Evolutionary conservation across 2,113 vertebrate genomes (phyloP).

Genomic region (Typhlomys cinereus): DNA sequence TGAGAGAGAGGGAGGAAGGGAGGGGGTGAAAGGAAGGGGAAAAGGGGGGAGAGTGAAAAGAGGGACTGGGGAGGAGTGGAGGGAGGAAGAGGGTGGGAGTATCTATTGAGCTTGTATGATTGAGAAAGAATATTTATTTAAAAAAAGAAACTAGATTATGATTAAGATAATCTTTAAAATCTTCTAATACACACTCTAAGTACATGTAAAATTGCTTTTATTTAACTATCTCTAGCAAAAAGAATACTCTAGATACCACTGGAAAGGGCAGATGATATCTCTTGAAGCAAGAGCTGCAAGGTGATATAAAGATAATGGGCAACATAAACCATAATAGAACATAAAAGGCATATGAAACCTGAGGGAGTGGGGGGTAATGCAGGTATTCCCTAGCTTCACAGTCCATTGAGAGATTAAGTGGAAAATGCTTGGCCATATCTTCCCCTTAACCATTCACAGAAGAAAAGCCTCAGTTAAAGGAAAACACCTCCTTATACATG

Average conservation of each 20-base stretch:
- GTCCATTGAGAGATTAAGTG: neutral
- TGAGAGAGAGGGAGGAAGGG: no score
- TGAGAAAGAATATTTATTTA: no score
- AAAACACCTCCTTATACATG: neutral
- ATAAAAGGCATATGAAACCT: neutral
- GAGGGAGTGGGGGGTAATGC: neutral
- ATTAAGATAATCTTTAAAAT: neutral
- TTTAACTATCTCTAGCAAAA: conserved; percentile 15
- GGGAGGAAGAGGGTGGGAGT: no score
- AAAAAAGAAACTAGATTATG: neutral
- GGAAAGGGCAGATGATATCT: neutral
- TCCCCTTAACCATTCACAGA: conserved; percentile 19
- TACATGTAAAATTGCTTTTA: neutral
- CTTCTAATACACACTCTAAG: neutral
- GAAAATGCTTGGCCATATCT: neutral
- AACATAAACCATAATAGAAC: neutral
- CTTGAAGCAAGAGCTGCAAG: neutral
- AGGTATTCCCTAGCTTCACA: neutral
- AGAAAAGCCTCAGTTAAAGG: neutral
- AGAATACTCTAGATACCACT: neutral
- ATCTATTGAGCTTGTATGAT: no score
- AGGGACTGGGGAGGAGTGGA: no score
- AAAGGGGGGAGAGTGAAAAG: no score
- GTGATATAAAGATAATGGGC: neutral
- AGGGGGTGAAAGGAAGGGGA: no score